Conservation (phyloP, 2,113 vertebrate species). For the Gobiocypris rarus region DNA sequence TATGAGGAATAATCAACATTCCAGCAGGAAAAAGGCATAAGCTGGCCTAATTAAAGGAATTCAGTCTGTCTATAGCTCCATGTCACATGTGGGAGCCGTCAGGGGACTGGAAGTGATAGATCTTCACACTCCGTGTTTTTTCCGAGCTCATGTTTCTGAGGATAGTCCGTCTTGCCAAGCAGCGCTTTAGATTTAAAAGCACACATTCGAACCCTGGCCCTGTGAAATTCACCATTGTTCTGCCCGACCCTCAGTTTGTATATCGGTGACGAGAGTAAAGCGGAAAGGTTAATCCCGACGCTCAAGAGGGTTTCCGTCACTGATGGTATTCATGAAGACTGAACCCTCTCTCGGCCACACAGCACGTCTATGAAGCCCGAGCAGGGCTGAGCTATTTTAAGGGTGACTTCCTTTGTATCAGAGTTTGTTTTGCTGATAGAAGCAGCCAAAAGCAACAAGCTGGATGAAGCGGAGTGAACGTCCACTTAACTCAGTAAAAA, state of each 20-base stretch:
- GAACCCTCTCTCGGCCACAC: conserved; percentile 71
- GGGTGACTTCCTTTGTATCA: conserved; percentile 74
- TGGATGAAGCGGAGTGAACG: conserved; percentile 61
- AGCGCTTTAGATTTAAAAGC: conserved; percentile 60
- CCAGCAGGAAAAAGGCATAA: no score
- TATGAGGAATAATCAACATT: no score
- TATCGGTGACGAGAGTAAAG: conserved; percentile 54
- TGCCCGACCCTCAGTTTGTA: conserved; percentile 47
- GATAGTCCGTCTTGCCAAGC: conserved; percentile 59
- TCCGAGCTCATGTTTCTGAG: conserved; percentile 55
- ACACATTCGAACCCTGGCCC: conserved; percentile 56
- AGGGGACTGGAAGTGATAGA: conserved; percentile 63
- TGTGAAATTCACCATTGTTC: conserved; percentile 68
- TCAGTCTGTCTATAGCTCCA: conserved; percentile 44
- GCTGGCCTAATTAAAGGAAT: conserved; percentile 12
- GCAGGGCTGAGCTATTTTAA: conserved; percentile 72
- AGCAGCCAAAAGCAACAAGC: conserved; percentile 74
- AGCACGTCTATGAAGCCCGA: conserved; percentile 63
- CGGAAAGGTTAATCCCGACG: conserved; percentile 51
- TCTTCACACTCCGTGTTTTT: conserved; percentile 60
- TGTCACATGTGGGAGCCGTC: conserved; percentile 53
- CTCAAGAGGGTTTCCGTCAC: conserved; percentile 26
- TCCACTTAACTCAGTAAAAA: conserved; percentile 67
- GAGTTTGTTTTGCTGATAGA: conserved; percentile 72
- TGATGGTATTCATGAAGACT: conserved; percentile 53